Conservation (phyloP, 2,797 vertebrate genomes). For the Pseudotriccus pelzelni region DNA sequence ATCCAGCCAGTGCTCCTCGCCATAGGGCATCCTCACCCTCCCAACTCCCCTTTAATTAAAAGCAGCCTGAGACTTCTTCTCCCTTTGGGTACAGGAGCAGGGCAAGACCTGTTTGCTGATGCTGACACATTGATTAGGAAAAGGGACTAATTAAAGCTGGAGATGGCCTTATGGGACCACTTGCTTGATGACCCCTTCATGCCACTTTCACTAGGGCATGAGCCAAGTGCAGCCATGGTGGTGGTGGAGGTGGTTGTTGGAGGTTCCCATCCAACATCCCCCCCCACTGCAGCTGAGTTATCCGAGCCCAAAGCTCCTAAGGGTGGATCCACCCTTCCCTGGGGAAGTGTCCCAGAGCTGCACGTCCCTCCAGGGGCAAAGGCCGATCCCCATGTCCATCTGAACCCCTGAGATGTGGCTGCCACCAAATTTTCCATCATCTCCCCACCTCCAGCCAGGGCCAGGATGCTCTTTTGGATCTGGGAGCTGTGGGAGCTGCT, state of each 20-base stretch:
- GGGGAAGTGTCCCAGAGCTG: background rate
- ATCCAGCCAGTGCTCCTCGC: background rate
- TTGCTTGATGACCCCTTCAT: background rate
- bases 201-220: background rate
- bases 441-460: background rate
- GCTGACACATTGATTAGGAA: background rate
- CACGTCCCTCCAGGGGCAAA: background rate
- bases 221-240: rapidly evolving
- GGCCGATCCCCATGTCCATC: rapidly evolving
- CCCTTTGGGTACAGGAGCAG: background rate
- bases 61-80: background rate
- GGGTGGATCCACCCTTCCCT: background rate
- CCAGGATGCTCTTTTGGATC: background rate
- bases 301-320: rapidly evolving
- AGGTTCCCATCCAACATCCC: background rate
- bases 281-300: background rate
- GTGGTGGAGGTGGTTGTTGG: background rate
- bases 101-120: background rate
- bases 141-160: background rate
- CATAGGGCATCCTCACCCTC: rapidly evolving
- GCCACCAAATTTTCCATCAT: background rate
- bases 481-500: background rate
- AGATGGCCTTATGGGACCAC: background rate
- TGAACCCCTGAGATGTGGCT: background rate
- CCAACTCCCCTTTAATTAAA: background rate